Base-by-base conservation (phyloP, 1,140 invertebrate genomes). In the Achatina immaculata region DNA sequence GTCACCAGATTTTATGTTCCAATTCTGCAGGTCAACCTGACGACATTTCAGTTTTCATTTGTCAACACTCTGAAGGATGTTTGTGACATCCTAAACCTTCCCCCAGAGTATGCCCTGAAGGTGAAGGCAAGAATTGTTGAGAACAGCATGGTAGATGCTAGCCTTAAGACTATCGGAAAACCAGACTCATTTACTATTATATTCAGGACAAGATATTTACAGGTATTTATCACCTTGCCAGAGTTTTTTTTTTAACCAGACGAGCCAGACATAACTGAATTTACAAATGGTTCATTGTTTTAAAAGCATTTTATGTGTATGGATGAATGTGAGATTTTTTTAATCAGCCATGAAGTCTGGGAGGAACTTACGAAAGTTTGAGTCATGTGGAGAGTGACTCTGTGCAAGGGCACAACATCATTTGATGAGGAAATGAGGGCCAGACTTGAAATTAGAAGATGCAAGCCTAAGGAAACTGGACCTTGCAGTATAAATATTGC, bases 71-170 rank as follows among this genome's bases (percentile, higher is more conserved):
- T 76, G 51, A 76, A 76, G 36, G 74, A 76, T 40, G 43, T 76
- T 38, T 76, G 74, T 62, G 74, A 76, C 34, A 42, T 62, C 40
- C 28, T 76, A 34, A 40, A 31, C 19, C n/a, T 62, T 2, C 51
- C 74, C 1, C 74, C 74, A 58, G 74, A 76, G 42, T 76, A 76
- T 45, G 74, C 51, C 34, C n/a, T 76, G 6, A 76, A 76, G 40
- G 74, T 76, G 7, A 58, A 76, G 42, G 74, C 51, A 36, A n/a
- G 51, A 19, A 28, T 43, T 21, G n/a, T 76, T 21, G 19, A 55
- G 40, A 62, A 62, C 62, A 24, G 21, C 3, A 28, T 62, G 9
- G 74, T 76, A 24, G 34, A 55, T 9, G 48, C 36, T 48, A 62
- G 74, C 24, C 74, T 76, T 1, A 38, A 62, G 6, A 38, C 9